phyloP scores from a whole-genome alignment of 2,797 vertebrate genomes.

The Peromyscus aztecus region DNA sequence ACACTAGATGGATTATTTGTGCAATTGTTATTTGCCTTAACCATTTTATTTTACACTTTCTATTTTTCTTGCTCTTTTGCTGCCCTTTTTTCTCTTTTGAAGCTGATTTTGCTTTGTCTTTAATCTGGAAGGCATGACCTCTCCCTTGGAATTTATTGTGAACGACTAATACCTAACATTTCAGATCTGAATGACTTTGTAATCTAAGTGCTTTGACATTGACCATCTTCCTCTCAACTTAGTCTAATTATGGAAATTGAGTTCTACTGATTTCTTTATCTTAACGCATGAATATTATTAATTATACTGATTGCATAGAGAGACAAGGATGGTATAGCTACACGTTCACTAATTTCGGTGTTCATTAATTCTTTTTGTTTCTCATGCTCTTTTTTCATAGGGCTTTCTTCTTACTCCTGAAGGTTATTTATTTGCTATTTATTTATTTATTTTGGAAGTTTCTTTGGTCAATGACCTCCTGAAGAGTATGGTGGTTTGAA shows the following conservation, averaged over 20 bases:
- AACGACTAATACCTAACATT: background rate
- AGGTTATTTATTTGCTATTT: background rate
- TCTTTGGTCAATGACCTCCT: background rate
- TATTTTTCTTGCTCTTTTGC: background rate
- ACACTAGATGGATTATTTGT: background rate
- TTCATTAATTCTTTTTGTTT: slow-evolving; percentile 32
- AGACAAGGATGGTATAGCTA: background rate
- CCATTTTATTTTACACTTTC: background rate
- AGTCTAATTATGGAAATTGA: background rate
- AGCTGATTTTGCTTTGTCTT: background rate
- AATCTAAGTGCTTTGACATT: background rate
- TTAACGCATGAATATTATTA: background rate
- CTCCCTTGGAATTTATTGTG: background rate
- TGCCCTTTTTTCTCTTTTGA: background rate
- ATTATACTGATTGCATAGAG: background rate
- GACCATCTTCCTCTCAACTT: background rate
- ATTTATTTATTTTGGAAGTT: background rate
- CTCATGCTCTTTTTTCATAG: background rate
- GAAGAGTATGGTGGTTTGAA: background rate
- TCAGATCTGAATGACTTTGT: background rate
- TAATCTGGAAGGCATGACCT: background rate
- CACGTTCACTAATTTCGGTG: background rate
- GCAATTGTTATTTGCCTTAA: background rate
- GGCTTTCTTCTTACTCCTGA: background rate
- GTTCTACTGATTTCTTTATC: background rate